Evolutionary conservation across 2,888 invertebrate genomes (phyloP).

Genomic region (Brenthis ino): DNA sequence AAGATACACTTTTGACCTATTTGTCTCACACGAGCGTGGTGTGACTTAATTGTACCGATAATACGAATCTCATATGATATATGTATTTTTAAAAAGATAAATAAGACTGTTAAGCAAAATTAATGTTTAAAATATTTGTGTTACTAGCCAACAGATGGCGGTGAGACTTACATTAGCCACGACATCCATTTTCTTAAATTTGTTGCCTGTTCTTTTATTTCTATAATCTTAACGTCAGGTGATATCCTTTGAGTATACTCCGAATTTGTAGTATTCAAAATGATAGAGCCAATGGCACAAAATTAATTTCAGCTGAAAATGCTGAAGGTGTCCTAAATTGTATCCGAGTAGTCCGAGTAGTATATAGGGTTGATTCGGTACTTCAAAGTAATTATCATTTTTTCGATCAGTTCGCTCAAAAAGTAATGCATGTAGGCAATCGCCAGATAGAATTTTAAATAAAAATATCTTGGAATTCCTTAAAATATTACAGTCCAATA

Average conservation of each 20-base stretch:
- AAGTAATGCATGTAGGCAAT: constrained; percentile 73
- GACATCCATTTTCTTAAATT: constrained; percentile 76
- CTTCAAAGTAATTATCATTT: constrained; percentile 76
- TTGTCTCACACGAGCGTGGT: constrained; percentile 26
- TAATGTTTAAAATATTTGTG: background rate
- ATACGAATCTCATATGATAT: background rate
- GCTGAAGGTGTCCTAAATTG: constrained; percentile 71
- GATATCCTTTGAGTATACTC: constrained; percentile 73
- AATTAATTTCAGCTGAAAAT: constrained; percentile 52
- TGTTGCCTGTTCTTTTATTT: constrained; percentile 44
- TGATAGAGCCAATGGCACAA: constrained; percentile 76
- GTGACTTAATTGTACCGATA: constrained; percentile 29
- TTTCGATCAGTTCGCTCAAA: constrained; percentile 67
- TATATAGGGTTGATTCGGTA: constrained; percentile 85
- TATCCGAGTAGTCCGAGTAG: constrained; percentile 87
- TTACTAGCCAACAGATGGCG: too few relatives aligned
- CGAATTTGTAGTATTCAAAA: constrained; percentile 78
- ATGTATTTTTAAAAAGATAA: background rate
- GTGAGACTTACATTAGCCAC: constrained; percentile 81
- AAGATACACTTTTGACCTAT: constrained; percentile 42
- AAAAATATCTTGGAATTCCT: constrained; percentile 34
- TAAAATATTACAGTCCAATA: constrained; percentile 31
- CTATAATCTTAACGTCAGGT: constrained; percentile 59
- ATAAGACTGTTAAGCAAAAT: background rate
- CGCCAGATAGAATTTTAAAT: constrained; percentile 62